phyloP scores from a whole-genome alignment of 2,888 invertebrate genomes.

The Idaea dimidiata region DNA sequence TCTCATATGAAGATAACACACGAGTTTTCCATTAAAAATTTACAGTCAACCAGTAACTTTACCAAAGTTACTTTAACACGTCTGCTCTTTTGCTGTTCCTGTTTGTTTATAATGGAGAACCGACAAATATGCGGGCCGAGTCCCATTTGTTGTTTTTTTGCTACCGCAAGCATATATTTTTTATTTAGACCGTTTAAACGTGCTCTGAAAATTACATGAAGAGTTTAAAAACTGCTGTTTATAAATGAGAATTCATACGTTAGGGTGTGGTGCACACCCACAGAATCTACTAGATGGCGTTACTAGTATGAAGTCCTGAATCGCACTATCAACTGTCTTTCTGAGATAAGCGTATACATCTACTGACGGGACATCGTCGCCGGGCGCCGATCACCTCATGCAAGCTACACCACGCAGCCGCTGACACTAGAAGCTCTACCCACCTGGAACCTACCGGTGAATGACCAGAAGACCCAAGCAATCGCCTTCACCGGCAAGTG shows the following conservation, averaged over 20 bases:
- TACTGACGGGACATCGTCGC: too few species aligned
- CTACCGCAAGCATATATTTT: neutral
- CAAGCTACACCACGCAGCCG: too few species aligned
- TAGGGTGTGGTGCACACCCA: too few species aligned
- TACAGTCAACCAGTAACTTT: conserved; percentile 15
- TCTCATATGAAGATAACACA: conserved; percentile 19
- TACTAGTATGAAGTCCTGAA: too few species aligned
- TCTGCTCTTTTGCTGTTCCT: conserved; percentile 19
- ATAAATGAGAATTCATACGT: neutral
- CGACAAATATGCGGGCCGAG: conserved; percentile 14
- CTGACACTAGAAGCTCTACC: too few species aligned
- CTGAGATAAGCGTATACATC: too few species aligned
- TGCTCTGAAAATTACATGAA: neutral
- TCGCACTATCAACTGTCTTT: too few species aligned
- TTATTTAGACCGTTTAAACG: neutral
- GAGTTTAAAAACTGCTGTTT: neutral
- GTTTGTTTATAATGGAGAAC: conserved; percentile 18
- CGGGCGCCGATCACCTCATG: too few species aligned
- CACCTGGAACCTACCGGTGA: too few species aligned
- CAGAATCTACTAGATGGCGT: too few species aligned
- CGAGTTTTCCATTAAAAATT: conserved; percentile 20
- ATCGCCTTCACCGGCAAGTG: too few species aligned
- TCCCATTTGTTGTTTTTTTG: conserved; percentile 19
- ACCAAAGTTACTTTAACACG: conserved; percentile 11
- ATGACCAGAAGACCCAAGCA: too few species aligned